Evolutionary conservation across 2,797 vertebrate species (phyloP), one percentile per base, ranked within the genome.

Genomic region (Tarsius wallacei): DNA sequence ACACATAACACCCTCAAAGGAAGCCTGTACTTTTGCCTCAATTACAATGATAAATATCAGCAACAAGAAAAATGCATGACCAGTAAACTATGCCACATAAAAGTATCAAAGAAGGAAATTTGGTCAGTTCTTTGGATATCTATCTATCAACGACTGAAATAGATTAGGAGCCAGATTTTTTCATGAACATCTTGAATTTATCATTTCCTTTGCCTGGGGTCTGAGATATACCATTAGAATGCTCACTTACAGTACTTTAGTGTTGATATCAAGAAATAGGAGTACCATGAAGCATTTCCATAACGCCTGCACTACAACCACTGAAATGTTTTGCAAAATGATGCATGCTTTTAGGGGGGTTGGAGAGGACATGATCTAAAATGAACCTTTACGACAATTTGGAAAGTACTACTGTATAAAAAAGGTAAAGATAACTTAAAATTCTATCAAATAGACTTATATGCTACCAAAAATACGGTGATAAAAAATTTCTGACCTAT

Each of bases 31-130:
- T 98, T 95, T 93, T 82, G 91, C 84, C 92, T 97, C 96, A 97
- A 96, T 94, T 97, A 96, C 53, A 71, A 88, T 26, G 96, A 98
- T 95, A 98, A 98, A 94, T 97, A 97, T 97, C 97, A 97, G 96
- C 86, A 96, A 88, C 49, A 74, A 97, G 95, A 97, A 95, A 94
- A 96, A 95, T 82, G 93, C 90, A 28, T 14, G 80, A 80, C 91
- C 89, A 95, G 94, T 93, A 36, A 86, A 87, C 66, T 42, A 42
- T 2, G 26, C 96, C 96, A 96, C 97, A 97, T 96, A 31, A 97
- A 97, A 96, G 96, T 2, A 81, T 87, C 88, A 82, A 59, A 71
- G 91, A 82, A 89, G 90, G 55, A 64, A 82, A 86, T 59, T 0
- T 64, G 93, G 96, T 90, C 94, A 94, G 42, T 80, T 68, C 92